phyloP scores from a whole-genome alignment of 2,113 vertebrate species.

The Coptodon bakossiorum region DNA sequence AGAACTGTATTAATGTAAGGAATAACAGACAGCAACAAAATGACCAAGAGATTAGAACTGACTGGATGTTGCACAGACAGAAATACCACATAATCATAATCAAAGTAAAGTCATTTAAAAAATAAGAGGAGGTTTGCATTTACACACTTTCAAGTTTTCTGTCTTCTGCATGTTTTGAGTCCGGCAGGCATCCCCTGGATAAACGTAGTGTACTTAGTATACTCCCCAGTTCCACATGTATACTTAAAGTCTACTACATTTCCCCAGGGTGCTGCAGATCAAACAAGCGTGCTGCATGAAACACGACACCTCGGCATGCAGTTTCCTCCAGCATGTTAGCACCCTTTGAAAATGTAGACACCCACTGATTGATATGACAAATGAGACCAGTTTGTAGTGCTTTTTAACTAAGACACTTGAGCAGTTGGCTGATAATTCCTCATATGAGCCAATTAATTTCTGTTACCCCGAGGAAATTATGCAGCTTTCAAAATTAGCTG shows the following conservation, averaged over 20 bases:
- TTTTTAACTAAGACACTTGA: neutral
- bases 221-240: conserved; percentile 65
- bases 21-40: neutral
- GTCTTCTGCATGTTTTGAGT: neutral
- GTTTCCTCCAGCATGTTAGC: neutral
- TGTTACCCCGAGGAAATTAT: conserved; percentile 18
- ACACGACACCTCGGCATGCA: neutral
- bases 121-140: neutral
- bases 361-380: neutral
- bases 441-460: conserved; percentile 21
- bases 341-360: neutral
- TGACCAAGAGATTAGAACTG: neutral
- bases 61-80: neutral
- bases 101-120: neutral
- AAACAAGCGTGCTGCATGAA: neutral
- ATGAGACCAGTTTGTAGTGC: neutral
- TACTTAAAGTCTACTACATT: conserved; percentile 77
- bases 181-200: conserved; percentile 55
- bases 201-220: conserved; percentile 80
- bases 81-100: neutral
- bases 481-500: neutral
- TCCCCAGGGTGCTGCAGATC: conserved; percentile 49
- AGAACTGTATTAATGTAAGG: neutral
- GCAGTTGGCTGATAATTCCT: neutral
- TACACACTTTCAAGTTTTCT: neutral